A percentile compares a stretch with the other conserved stretches of the same genome.
phyloP scores from a whole-genome alignment of 2,888 invertebrate species.

The Graphium colonna region DNA sequence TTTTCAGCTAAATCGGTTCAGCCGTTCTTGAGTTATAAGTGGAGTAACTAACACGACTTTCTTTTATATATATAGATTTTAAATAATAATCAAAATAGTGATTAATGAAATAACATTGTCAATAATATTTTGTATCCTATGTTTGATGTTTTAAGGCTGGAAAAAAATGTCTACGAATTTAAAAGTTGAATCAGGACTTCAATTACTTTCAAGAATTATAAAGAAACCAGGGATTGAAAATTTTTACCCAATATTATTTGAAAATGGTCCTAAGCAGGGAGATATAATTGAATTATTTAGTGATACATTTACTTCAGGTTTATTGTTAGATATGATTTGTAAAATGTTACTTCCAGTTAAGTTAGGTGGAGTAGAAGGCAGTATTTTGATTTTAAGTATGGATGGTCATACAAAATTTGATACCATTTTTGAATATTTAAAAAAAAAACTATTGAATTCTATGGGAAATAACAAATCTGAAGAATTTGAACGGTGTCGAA shows the following conservation, averaged over 20 bases:
- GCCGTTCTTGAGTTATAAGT: too few species aligned
- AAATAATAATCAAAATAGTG: too few species aligned
- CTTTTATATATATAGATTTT: too few species aligned
- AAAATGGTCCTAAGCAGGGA: conserved; percentile 45
- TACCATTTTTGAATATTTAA: conserved; percentile 37
- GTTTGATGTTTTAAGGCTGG: not conserved
- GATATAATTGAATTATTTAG: conserved; percentile 61
- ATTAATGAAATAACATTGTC: too few species aligned
- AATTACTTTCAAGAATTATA: conserved; percentile 74
- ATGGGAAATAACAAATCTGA: conserved; percentile 6
- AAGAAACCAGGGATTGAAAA: conserved; percentile 58
- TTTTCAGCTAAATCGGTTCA: too few species aligned
- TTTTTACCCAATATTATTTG: conserved; percentile 72
- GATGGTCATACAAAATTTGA: conserved; percentile 60
- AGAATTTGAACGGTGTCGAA: conserved; percentile 15
- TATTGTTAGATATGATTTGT: conserved; percentile 57
- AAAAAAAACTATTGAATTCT: conserved; percentile 33
- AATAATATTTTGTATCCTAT: not conserved
- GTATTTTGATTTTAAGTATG: conserved; percentile 61
- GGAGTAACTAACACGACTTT: too few species aligned
- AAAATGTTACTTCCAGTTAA: conserved; percentile 48
- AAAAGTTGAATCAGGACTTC: conserved; percentile 80
- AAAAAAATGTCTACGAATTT: conserved; percentile 35
- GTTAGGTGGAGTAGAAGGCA: conserved; percentile 45
- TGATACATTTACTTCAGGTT: conserved; percentile 38